Percentiles rank a stretch among this genome's conserved stretches.
These are phyloP conservation scores for Prunella strophiata DNA, from an alignment of 2,797 vertebrate species.

Conservation along the genomic window DNA sequence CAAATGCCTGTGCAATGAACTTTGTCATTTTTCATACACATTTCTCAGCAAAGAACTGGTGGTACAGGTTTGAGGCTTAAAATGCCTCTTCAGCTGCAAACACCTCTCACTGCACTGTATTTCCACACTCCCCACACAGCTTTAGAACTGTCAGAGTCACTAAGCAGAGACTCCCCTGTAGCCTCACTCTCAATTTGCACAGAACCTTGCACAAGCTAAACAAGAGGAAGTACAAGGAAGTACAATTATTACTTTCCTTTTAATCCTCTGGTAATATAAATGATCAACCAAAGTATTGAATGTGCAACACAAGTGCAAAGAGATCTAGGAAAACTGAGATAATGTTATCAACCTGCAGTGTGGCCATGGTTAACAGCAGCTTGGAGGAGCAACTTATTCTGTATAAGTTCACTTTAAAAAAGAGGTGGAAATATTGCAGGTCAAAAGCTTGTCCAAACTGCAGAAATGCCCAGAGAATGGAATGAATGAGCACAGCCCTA, in stretches of 20 bases:
- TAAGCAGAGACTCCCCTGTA: background rate
- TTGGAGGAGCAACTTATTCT: background rate
- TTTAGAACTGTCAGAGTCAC: background rate
- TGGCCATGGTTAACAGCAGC: background rate
- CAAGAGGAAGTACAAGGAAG: background rate
- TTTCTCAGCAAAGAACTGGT: slow-evolving; percentile 34
- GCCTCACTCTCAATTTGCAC: background rate
- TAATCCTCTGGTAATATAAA: background rate
- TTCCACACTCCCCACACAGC: background rate
- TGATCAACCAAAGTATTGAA: background rate
- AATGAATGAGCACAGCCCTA: background rate
- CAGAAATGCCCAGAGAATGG: background rate
- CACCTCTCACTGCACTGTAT: background rate
- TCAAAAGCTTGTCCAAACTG: background rate
- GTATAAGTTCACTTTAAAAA: background rate
- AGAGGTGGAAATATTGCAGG: background rate
- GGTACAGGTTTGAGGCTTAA: slow-evolving; percentile 25
- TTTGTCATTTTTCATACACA: slow-evolving; percentile 31
- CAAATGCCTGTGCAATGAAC: slow-evolving; percentile 43
- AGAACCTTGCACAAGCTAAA: background rate
- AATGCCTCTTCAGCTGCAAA: background rate
- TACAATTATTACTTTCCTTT: background rate
- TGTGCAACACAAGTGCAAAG: background rate
- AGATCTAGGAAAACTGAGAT: background rate
- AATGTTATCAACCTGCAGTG: background rate